These are phyloP conservation scores for Sinelater perroti DNA, from an alignment of 2,888 invertebrate species.

Conservation along the genomic window DNA sequence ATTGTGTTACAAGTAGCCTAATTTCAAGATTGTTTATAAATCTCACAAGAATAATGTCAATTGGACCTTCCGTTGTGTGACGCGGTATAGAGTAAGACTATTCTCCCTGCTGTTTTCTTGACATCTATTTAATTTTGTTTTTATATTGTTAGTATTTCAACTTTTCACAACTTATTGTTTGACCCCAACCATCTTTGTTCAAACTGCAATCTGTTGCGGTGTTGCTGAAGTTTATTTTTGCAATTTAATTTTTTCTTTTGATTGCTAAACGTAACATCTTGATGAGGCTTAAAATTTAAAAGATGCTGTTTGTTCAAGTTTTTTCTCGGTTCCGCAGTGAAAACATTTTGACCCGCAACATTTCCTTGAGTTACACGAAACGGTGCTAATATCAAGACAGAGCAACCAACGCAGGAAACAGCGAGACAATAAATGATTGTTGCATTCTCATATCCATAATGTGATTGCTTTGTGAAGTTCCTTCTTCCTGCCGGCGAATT, in stretches of 20 bases:
- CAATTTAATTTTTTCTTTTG: too few species aligned
- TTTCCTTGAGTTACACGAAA: not conserved
- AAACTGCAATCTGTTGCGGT: too few species aligned
- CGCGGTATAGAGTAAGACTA: too few species aligned
- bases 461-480: constrained; percentile 16
- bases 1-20: too few species aligned
- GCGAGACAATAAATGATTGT: constrained; percentile 17
- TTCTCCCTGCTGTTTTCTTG: too few species aligned
- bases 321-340: not conserved
- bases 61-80: too few species aligned
- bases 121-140: too few species aligned
- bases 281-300: not conserved
- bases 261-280: not conserved
- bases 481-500: constrained; percentile 8
- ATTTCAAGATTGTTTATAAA: too few species aligned
- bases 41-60: too few species aligned
- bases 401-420: constrained; percentile 12
- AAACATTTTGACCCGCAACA: not conserved
- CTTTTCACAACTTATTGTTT: too few species aligned
- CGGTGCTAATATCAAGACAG: constrained; percentile 1
- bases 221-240: not conserved
- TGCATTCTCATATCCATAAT: constrained; percentile 18
- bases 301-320: not conserved
- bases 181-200: too few species aligned
- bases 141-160: too few species aligned